These are phyloP conservation scores for Sebastes schlegelii DNA, from an alignment of 2,113 vertebrate species.

Conservation along the genomic window DNA sequence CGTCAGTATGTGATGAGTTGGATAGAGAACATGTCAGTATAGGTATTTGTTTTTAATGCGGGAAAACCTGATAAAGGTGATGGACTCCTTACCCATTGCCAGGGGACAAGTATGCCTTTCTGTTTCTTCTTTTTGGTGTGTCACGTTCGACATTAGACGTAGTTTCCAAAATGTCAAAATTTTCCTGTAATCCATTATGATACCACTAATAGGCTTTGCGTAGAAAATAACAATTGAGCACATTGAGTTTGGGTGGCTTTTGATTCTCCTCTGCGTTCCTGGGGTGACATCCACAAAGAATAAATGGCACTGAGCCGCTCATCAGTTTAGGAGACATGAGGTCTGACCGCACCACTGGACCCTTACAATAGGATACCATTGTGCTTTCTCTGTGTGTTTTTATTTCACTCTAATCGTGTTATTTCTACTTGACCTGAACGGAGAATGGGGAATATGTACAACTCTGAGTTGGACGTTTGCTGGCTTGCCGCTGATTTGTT, in stretches of 20 bases:
- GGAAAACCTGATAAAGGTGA: no score
- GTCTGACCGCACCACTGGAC: slow-evolving; percentile 71
- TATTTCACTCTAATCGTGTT: slow-evolving; percentile 69
- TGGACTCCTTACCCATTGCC: no score
- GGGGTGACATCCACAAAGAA: neutral
- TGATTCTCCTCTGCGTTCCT: neutral
- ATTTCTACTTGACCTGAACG: slow-evolving; percentile 67
- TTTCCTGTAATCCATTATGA: slow-evolving; percentile 2
- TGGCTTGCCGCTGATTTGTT: slow-evolving; percentile 65
- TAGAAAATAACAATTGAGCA: slow-evolving; percentile 15
- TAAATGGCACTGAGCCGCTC: slow-evolving; percentile 8
- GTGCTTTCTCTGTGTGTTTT: slow-evolving; percentile 66
- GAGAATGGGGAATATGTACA: slow-evolving; percentile 30
- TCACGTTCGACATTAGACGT: neutral
- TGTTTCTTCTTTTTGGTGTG: no score
- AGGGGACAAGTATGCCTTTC: no score
- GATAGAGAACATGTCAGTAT: no score
- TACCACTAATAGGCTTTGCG: slow-evolving; percentile 2
- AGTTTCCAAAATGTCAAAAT: slow-evolving; percentile 7
- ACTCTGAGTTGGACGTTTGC: slow-evolving; percentile 50
- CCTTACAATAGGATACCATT: slow-evolving; percentile 56
- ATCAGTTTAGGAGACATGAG: slow-evolving; percentile 73
- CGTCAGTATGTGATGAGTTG: no score
- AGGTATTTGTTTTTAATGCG: no score
- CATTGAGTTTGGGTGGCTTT: slow-evolving; percentile 21